Percentiles rank a stretch among this genome's conserved stretches.
Conservation (phyloP, 2,797 vertebrate species). For the Enoplosus armatus region DNA sequence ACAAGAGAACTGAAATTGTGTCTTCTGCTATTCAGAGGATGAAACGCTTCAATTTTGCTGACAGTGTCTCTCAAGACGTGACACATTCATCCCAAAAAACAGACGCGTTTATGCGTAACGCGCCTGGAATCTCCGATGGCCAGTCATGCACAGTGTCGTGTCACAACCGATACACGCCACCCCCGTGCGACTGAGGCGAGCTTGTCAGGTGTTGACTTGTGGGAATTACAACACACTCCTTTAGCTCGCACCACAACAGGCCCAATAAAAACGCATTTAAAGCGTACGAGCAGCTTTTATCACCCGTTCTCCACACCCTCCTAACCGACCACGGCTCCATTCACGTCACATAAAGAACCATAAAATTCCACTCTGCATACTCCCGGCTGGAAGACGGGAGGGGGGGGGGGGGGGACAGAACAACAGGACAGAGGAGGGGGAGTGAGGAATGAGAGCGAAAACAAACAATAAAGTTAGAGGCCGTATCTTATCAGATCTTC, state of each 20-base stretch:
- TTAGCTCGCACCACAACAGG: slow-evolving; percentile 23
- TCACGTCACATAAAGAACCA: slow-evolving; percentile 75
- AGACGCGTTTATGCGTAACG: slow-evolving; percentile 29
- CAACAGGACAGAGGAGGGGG: slow-evolving; percentile 50
- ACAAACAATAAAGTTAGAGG: slow-evolving; percentile 91
- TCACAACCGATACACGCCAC: slow-evolving; percentile 36
- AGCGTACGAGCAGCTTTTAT: slow-evolving; percentile 59
- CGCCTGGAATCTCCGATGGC: slow-evolving; percentile 24
- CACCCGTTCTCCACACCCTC: slow-evolving; percentile 50
- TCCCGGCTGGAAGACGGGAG: slow-evolving; percentile 66
- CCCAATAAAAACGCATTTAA: slow-evolving; percentile 67
- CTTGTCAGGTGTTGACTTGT: slow-evolving; percentile 50
- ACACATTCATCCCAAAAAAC: slow-evolving; percentile 37
- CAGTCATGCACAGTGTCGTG: slow-evolving; percentile 34
- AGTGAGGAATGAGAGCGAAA: slow-evolving; percentile 79
- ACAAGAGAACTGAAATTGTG: background rate
- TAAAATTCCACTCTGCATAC: slow-evolving; percentile 80
- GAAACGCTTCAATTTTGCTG: slow-evolving; percentile 47
- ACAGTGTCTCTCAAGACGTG: slow-evolving; percentile 12
- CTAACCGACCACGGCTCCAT: slow-evolving; percentile 68
- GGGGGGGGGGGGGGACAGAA: no score
- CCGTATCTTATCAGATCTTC: slow-evolving; percentile 90
- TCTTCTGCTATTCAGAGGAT: background rate
- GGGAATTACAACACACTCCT: slow-evolving; percentile 50
- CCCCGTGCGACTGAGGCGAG: slow-evolving; percentile 6